These are phyloP conservation scores for Ia io DNA, from an alignment of 2,113 vertebrate genomes.

Conservation along the genomic window DNA sequence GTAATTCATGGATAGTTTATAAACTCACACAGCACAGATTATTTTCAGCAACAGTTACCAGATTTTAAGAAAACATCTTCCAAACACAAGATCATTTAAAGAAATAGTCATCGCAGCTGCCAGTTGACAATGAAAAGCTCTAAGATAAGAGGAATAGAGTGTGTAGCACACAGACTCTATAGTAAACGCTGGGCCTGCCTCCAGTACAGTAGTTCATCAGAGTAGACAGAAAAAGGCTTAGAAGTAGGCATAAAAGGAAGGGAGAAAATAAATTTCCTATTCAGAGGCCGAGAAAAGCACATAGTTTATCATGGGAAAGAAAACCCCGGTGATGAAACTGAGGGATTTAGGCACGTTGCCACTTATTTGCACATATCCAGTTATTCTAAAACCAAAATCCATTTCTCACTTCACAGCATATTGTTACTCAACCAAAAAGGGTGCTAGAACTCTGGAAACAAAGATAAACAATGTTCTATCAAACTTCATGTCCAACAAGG, in stretches of 20 bases:
- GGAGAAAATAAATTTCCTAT: conserved; percentile 43
- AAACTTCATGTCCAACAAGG: neutral
- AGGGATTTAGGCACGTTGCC: neutral
- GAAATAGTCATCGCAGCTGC: conserved; percentile 27
- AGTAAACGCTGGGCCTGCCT: neutral
- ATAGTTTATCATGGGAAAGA: conserved; percentile 31
- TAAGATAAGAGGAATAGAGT: neutral
- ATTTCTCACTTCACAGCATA: neutral
- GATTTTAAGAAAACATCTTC: conserved; percentile 47
- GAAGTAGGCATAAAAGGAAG: neutral
- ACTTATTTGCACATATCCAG: neutral
- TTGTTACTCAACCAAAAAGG: neutral
- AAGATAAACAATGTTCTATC: neutral
- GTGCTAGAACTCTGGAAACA: neutral
- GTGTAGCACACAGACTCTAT: neutral
- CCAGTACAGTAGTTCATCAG: conserved; percentile 14
- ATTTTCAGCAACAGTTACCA: conserved; percentile 43
- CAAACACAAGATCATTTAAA: conserved; percentile 51
- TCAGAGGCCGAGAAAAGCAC: neutral
- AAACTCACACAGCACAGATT: conserved; percentile 43
- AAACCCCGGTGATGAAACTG: neutral
- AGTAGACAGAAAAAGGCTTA: neutral
- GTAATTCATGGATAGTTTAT: conserved; percentile 35
- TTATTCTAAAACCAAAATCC: conserved; percentile 14
- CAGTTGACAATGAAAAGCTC: conserved; percentile 47